These are phyloP conservation scores for Synanthedon formicaeformis DNA, from an alignment of 2,888 invertebrate genomes.

Conservation along the genomic window DNA sequence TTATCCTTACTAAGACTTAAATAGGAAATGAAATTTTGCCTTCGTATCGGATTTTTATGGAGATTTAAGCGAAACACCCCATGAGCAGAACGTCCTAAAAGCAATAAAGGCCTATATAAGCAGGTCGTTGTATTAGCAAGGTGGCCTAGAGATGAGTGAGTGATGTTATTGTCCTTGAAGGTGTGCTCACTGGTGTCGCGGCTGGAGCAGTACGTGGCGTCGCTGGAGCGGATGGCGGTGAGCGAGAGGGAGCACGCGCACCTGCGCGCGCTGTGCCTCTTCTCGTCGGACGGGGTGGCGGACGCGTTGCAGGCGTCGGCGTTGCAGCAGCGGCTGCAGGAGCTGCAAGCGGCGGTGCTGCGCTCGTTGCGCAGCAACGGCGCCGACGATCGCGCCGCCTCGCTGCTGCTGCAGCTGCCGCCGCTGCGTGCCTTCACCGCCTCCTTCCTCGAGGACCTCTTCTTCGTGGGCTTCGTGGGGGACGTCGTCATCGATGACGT, in stretches of 20 bases:
- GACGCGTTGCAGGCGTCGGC: constrained; percentile 44
- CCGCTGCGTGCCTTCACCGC: constrained; percentile 80
- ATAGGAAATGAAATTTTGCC: too few relatives aligned
- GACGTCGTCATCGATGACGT: constrained; percentile 96
- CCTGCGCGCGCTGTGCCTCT: constrained; percentile 85
- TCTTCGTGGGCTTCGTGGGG: constrained; percentile 91
- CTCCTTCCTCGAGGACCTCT: constrained; percentile 87
- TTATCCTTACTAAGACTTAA: too few relatives aligned
- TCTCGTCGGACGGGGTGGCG: constrained; percentile 76
- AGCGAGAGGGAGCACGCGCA: constrained; percentile 90
- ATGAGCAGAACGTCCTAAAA: too few relatives aligned
- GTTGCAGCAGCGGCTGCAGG: constrained; percentile 54
- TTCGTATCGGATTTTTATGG: too few relatives aligned
- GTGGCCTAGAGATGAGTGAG: too few relatives aligned
- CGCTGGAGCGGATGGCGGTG: constrained; percentile 79
- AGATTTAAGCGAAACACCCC: too few relatives aligned
- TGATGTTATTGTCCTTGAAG: too few relatives aligned
- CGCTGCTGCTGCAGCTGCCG: constrained; percentile 77
- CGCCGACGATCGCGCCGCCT: constrained; percentile 64
- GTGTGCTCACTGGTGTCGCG: constrained; percentile 72
- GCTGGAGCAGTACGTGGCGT: constrained; percentile 84
- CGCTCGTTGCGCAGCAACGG: constrained; percentile 47
- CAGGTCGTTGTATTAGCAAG: too few relatives aligned
- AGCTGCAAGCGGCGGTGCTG: constrained; percentile 61
- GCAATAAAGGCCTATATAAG: too few relatives aligned